Base-by-base conservation (phyloP, 2,888 invertebrate species). In the Plusia festucae region DNA sequence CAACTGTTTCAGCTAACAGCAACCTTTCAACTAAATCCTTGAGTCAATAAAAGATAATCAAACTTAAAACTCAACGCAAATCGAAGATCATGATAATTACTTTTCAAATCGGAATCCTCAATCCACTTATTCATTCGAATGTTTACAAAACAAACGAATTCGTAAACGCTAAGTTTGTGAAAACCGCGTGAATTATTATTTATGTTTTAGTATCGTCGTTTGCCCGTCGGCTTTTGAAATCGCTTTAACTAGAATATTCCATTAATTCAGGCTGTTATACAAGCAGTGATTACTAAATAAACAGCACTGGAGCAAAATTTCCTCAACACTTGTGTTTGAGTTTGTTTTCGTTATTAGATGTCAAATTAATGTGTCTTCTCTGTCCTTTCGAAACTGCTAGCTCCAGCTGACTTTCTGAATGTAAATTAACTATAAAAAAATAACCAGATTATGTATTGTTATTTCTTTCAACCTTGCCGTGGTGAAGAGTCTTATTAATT, bases 171-270 rank as follows among this genome's bases (percentile, higher is more conserved):
- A 81, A 86, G 80, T 84, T 83, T 79, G 81, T 70, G 70, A 72
- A 81, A 82, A 81, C 82, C 83, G 75, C 80, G 65, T 55, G 84
- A 84, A 87, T 76, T 73, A 84, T 83, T 81, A 84, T 86, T 88
- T 84, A 85, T 82, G 76, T 85, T 84, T 85, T 83, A 88, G 83
- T 83, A 83, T 84, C 78, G 79, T 78, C 80, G 74, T 70, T 77
- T 82, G 79, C 66, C n/a, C 1, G 15, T 79, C 69, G 82, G 78
- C 80, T 79, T 40, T 79, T 77, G 78, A 78, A 88, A 88, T 89
- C 87, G 84, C 88, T 86, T 92, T 89, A 87, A 87, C 87, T 90
- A 84, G 86, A 91, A 90, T 88, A 91, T 90, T 91, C 90, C 88
- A 93, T 93, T 91, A 93, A 92, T 92, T 90, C 88, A 81, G 85